A percentile compares a stretch with the other conserved stretches of the same genome.
phyloP scores from a whole-genome alignment of 2,797 vertebrate genomes.

The Lepus oiostolus region DNA sequence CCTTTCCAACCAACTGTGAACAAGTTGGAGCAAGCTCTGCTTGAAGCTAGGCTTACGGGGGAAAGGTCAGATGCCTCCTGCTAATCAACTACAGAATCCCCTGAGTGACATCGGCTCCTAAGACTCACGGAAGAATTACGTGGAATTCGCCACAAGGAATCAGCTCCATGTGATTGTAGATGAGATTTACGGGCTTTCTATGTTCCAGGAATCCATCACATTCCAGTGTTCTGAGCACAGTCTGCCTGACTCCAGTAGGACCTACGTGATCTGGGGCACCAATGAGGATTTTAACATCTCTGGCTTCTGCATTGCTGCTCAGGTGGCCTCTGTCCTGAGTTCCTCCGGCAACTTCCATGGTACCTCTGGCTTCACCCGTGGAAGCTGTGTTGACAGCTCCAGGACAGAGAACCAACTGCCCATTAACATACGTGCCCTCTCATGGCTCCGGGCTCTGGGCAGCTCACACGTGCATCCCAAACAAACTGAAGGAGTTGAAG shows the following conservation, averaged over 20 bases:
- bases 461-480: constrained; percentile 91
- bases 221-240: constrained; percentile 96
- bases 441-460: constrained; percentile 91
- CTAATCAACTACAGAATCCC: constrained; percentile 96
- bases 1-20: constrained; percentile 95
- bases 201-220: constrained; percentile 92
- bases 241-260: constrained; percentile 95
- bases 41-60: constrained; percentile 91
- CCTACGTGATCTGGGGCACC: constrained; percentile 95
- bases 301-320: constrained; percentile 92
- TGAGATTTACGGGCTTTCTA: constrained; percentile 96
- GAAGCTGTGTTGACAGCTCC: constrained; percentile 92
- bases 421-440: constrained; percentile 89
- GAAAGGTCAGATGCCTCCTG: constrained; percentile 92
- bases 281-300: constrained; percentile 96
- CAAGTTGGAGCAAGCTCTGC: constrained; percentile 92
- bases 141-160: constrained; percentile 97
- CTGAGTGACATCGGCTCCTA: constrained; percentile 94
- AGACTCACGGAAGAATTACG: constrained; percentile 92
- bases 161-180: constrained; percentile 93
- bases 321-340: constrained; percentile 91
- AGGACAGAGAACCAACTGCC: constrained; percentile 88
- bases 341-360: constrained; percentile 92
- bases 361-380: constrained; percentile 92
- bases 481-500: constrained; percentile 89